These are phyloP conservation scores for Nannoperca australis DNA, from an alignment of 2,797 vertebrate species.

Conservation along the genomic window DNA sequence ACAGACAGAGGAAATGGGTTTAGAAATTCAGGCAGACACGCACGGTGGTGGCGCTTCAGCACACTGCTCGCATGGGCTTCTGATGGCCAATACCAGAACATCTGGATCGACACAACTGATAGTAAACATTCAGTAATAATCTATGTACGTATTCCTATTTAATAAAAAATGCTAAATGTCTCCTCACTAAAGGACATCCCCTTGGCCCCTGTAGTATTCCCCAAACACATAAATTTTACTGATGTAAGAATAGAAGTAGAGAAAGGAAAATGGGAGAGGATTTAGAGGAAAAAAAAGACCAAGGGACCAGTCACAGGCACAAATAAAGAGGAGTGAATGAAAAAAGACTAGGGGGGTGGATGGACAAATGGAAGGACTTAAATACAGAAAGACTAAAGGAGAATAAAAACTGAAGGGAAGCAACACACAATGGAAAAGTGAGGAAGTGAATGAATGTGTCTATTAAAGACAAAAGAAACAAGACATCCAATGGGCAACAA, in stretches of 20 bases:
- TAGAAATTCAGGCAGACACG: constrained; percentile 32
- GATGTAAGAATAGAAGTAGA: not conserved
- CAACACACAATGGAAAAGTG: not conserved
- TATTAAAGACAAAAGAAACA: constrained; percentile 12
- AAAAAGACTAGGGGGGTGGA: not conserved
- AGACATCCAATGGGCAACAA: constrained; percentile 21
- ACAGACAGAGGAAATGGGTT: constrained; percentile 45
- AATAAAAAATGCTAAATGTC: not conserved
- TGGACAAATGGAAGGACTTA: not conserved
- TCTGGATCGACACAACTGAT: not conserved
- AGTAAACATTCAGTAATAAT: not conserved
- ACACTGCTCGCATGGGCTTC: not conserved
- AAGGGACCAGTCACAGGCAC: not conserved
- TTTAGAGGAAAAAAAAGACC: not conserved
- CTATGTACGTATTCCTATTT: not conserved
- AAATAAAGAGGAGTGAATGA: not conserved
- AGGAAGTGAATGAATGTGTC: constrained; percentile 27
- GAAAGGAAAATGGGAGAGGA: not conserved
- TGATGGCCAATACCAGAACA: constrained; percentile 7
- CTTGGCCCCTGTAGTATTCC: not conserved
- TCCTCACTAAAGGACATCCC: not conserved
- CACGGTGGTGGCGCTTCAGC: constrained; percentile 24
- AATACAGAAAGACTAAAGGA: not conserved
- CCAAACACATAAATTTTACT: not conserved
- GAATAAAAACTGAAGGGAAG: not conserved